Percentiles rank a stretch among this genome's conserved stretches.
These are phyloP conservation scores for Pemphredon lugubris DNA, from an alignment of 2,888 invertebrate species.

Conservation along the genomic window DNA sequence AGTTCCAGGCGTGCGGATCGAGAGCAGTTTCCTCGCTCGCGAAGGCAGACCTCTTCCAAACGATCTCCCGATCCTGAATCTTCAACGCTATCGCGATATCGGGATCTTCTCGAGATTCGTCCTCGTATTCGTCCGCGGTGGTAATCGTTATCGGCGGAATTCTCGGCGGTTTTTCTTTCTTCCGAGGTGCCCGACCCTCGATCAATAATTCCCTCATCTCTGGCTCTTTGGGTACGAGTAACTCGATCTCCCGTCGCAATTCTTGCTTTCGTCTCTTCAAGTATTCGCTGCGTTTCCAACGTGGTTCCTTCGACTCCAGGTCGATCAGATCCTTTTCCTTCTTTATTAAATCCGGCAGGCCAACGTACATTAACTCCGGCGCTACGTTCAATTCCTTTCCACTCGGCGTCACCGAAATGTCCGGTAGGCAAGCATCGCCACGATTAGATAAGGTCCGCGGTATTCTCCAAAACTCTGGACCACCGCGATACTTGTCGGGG, in stretches of 20 bases:
- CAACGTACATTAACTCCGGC: conserved; percentile 58
- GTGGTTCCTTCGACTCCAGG: conserved; percentile 15
- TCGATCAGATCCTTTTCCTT: conserved; percentile 61
- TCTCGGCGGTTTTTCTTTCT: not conserved
- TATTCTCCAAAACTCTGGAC: conserved; percentile 68
- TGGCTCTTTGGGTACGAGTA: conserved; percentile 71
- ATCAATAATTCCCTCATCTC: conserved; percentile 69
- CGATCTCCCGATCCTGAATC: conserved; percentile 68
- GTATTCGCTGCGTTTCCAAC: conserved; percentile 72
- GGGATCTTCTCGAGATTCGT: not conserved
- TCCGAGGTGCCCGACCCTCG: conserved; percentile 61
- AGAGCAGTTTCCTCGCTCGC: not conserved
- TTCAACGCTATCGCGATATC: conserved; percentile 55
- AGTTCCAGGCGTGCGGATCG: conserved; percentile 52
- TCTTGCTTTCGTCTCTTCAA: conserved; percentile 59
- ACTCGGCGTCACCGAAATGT: conserved; percentile 42
- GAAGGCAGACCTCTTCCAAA: conserved; percentile 15
- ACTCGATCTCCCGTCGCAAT: conserved; percentile 60
- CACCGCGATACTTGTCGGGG: conserved; percentile 71
- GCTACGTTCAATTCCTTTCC: conserved; percentile 54
- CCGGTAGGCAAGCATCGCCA: conserved; percentile 53
- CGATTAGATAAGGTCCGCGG: conserved; percentile 53
- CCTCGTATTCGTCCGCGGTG: conserved; percentile 13
- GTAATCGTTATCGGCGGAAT: conserved; percentile 58
- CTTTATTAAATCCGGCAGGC: conserved; percentile 58